A percentile compares a stretch with the other conserved stretches of the same genome.
phyloP scores from a whole-genome alignment of 1,140 invertebrate species.

The Drosophila takahashii region DNA sequence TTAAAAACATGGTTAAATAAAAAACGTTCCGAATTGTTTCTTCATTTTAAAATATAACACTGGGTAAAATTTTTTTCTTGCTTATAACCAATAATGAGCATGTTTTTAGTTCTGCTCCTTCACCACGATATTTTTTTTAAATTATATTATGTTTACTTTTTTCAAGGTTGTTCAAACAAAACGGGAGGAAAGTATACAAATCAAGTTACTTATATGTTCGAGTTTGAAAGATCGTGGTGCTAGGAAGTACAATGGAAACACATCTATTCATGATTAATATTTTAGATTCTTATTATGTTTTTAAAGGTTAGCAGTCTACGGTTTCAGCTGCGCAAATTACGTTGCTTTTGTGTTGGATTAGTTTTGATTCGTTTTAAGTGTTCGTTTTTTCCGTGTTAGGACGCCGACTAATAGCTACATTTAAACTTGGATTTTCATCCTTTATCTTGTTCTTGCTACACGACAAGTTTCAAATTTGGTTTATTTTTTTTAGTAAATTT shows the following conservation, averaged over 20 bases:
- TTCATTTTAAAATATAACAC: conserved; percentile 47
- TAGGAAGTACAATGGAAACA: conserved; percentile 46
- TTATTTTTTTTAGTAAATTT: conserved; percentile 17
- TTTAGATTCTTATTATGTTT: conserved; percentile 34
- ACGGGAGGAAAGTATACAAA: conserved; percentile 56
- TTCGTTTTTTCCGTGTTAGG: conserved; percentile 43
- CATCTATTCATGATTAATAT: conserved; percentile 49
- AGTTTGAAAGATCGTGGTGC: conserved; percentile 16
- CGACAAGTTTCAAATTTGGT: conserved; percentile 18
- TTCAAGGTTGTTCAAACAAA: background rate
- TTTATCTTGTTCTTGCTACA: conserved; percentile 27
- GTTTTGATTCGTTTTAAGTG: conserved; percentile 48
- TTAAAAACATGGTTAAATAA: conserved; percentile 24
- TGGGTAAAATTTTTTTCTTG: conserved; percentile 39
- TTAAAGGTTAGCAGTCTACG: conserved; percentile 31
- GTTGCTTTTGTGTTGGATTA: conserved; percentile 51
- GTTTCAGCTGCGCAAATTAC: conserved; percentile 43
- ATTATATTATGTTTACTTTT: background rate
- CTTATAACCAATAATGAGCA: conserved; percentile 19
- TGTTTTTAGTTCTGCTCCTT: conserved; percentile 14
- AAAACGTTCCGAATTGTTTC: conserved; percentile 19
- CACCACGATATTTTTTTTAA: conserved; percentile 8
- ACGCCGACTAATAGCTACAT: conserved; percentile 63
- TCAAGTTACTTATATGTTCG: background rate
- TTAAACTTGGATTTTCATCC: conserved; percentile 51